Evolutionary conservation across 1,140 invertebrate species (phyloP).

Genomic region (Brachystomella parvula): DNA sequence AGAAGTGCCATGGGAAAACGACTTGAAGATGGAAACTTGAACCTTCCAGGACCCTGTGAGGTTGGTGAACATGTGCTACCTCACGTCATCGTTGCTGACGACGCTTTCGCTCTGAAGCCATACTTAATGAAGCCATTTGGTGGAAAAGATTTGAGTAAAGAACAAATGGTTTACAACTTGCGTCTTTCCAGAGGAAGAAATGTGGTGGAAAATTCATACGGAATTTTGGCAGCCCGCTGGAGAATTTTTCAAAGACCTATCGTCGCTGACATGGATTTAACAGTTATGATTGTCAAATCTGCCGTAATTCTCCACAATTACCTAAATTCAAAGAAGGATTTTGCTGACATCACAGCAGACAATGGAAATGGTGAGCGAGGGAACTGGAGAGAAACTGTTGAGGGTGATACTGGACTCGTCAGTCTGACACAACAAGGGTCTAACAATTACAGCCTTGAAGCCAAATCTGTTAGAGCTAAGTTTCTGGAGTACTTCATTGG

Average conservation of each 20-base stretch:
- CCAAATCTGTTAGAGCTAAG: not conserved
- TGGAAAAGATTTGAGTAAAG: slow-evolving; percentile 26
- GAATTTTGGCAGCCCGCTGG: slow-evolving; percentile 45
- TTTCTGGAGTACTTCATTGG: not conserved
- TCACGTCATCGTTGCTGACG: slow-evolving; percentile 39
- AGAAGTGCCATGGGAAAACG: not conserved
- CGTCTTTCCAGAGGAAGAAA: slow-evolving; percentile 40
- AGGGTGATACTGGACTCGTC: not conserved
- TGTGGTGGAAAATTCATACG: slow-evolving; percentile 49
- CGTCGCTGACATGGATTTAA: slow-evolving; percentile 5
- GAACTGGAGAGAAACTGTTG: not conserved
- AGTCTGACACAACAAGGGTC: not conserved
- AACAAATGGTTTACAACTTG: slow-evolving; percentile 18
- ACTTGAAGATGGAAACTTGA: not conserved
- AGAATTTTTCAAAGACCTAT: slow-evolving; percentile 30
- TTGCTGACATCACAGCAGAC: not conserved
- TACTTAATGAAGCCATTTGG: slow-evolving; percentile 43
- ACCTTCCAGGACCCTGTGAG: not conserved
- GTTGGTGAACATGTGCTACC: slow-evolving; percentile 19
- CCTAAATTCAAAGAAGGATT: not conserved
- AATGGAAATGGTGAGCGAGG: not conserved
- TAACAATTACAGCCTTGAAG: not conserved
- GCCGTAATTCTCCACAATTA: slow-evolving; percentile 41
- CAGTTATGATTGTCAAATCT: slow-evolving; percentile 33
- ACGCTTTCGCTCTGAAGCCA: slow-evolving; percentile 35